A percentile compares a stretch with the other conserved stretches of the same genome.
phyloP scores from a whole-genome alignment of 1,140 invertebrate species.

The Monochamus saltuarius region DNA sequence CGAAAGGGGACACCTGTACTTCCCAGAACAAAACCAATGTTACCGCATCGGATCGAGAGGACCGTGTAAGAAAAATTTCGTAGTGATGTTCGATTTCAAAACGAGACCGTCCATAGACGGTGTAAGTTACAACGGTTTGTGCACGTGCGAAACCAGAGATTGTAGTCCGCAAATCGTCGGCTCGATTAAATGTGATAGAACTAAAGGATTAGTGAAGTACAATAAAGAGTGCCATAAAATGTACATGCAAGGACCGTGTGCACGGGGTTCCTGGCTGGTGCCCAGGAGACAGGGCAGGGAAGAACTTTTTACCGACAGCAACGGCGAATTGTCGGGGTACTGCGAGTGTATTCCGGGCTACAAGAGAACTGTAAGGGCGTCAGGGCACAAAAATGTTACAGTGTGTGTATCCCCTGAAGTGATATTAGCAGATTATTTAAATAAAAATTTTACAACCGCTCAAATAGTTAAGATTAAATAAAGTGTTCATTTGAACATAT shows the following conservation, averaged over 20 bases:
- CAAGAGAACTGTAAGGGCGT: conserved; percentile 49
- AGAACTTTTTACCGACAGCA: conserved; percentile 40
- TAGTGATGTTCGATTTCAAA: conserved; percentile 76
- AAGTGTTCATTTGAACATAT: conserved; percentile 2
- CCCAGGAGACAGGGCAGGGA: conserved; percentile 50
- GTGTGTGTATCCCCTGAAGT: conserved; percentile 56
- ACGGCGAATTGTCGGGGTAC: conserved; percentile 52
- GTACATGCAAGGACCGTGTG: conserved; percentile 73
- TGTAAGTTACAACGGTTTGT: conserved; percentile 78
- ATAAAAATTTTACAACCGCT: conserved; percentile 44
- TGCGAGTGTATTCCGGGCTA: conserved; percentile 76
- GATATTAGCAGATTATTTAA: conserved; percentile 59
- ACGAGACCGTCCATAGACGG: conserved; percentile 73
- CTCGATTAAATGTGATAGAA: conserved; percentile 56
- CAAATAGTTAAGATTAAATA: conserved; percentile 10
- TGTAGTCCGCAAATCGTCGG: conserved; percentile 35
- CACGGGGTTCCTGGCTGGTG: conserved; percentile 70
- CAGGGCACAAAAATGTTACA: conserved; percentile 26
- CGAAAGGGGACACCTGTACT: conserved; percentile 70
- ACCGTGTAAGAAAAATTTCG: conserved; percentile 67
- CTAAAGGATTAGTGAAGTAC: conserved; percentile 62
- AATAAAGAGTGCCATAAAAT: conserved; percentile 68
- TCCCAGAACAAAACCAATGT: conserved; percentile 69
- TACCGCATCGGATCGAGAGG: conserved; percentile 72
- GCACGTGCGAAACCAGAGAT: conserved; percentile 61